phyloP scores from a whole-genome alignment of 2,113 vertebrate species.

The Poeciliopsis retropinna region DNA sequence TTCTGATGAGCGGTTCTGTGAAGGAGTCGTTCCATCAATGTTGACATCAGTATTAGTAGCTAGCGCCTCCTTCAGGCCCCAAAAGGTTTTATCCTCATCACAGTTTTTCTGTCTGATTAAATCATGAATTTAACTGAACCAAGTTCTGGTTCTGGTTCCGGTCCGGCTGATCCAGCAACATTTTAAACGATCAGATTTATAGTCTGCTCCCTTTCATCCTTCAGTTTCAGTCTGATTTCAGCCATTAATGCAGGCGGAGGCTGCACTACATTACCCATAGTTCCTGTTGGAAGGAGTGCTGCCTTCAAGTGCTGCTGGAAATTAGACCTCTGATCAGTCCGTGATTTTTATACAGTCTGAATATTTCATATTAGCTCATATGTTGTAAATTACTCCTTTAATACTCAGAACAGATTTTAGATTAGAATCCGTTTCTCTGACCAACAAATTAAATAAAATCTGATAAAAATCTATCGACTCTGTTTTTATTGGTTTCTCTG shows the following conservation, averaged over 20 bases:
- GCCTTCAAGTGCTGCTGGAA: conserved; percentile 2
- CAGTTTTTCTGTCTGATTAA: background rate
- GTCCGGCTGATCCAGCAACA: background rate
- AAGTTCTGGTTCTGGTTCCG: background rate
- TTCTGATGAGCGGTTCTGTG: background rate
- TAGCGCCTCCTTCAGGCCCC: conserved; percentile 11
- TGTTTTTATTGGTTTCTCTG: too few species aligned
- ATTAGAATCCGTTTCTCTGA: background rate
- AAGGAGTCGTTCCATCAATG: background rate
- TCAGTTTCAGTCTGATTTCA: background rate
- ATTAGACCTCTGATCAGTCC: background rate
- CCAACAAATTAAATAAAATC: background rate
- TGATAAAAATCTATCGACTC: background rate
- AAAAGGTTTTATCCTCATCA: background rate
- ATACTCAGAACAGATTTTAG: background rate
- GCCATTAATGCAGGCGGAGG: background rate
- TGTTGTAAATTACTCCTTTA: background rate
- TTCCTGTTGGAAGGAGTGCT: background rate
- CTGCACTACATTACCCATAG: conserved; percentile 35
- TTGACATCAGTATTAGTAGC: background rate
- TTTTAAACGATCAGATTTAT: background rate
- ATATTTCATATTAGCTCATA: background rate
- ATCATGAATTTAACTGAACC: background rate
- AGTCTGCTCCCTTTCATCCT: too few species aligned
- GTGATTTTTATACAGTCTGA: background rate